Evolutionary conservation across 2,888 invertebrate species (phyloP).

Genomic region (Caprella mutica): DNA sequence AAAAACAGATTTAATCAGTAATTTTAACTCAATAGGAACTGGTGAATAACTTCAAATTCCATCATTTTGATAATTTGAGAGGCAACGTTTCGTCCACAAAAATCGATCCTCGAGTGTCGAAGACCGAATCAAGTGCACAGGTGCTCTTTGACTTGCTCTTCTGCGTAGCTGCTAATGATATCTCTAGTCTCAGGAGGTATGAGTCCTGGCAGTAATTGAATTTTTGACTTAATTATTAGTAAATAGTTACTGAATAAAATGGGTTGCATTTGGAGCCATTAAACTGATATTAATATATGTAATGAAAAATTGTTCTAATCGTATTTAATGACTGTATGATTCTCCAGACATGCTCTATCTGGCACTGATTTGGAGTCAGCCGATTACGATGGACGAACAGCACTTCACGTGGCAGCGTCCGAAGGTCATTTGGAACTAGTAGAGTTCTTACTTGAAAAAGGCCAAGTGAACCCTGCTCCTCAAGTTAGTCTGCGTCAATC

Average conservation of each 20-base stretch:
- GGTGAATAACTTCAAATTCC: constrained; percentile 83
- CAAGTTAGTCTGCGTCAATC: constrained; percentile 15
- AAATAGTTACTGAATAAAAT: no score
- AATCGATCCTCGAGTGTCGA: constrained; percentile 79
- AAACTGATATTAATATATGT: no score
- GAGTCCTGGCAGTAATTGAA: no score
- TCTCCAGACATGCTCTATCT: constrained; percentile 30
- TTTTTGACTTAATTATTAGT: no score
- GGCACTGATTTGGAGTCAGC: constrained; percentile 26
- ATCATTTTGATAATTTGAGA: constrained; percentile 82
- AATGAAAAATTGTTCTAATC: no score
- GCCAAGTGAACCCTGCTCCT: constrained; percentile 25
- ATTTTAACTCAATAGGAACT: no score
- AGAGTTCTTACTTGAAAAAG: constrained; percentile 54
- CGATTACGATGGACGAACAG: constrained; percentile 48
- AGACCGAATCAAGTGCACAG: constrained; percentile 79
- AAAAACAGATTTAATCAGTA: no score
- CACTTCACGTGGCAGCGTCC: constrained; percentile 84
- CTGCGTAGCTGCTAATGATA: constrained; percentile 87
- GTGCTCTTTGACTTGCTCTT: constrained; percentile 86
- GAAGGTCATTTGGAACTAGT: constrained; percentile 87
- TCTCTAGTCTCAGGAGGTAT: constrained; percentile 77
- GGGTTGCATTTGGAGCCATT: no score
- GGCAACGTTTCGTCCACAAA: constrained; percentile 57
- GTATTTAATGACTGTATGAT: no score